phyloP scores from a whole-genome alignment of 2,113 vertebrate species.

The Corvus hawaiiensis region DNA sequence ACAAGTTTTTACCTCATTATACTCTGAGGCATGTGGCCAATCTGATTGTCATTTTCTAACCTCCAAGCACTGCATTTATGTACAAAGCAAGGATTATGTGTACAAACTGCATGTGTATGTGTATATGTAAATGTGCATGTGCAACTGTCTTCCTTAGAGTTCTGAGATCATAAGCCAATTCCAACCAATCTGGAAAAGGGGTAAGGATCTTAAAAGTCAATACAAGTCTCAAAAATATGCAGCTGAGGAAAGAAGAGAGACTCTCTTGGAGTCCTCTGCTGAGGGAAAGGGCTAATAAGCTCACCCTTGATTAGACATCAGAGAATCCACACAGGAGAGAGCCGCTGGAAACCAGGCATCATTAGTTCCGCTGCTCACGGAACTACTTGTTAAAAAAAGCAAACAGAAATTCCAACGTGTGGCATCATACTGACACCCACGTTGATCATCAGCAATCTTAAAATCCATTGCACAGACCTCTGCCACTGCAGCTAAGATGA shows the following conservation, averaged over 20 bases:
- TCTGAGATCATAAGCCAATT: neutral
- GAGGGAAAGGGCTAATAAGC: conserved; percentile 51
- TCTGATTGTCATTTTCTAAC: neutral
- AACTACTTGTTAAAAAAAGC: conserved; percentile 56
- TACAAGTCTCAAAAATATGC: neutral
- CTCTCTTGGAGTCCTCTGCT: conserved; percentile 14
- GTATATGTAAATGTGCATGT: neutral
- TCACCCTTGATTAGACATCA: conserved; percentile 65
- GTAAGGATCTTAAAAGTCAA: neutral
- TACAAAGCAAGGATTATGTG: neutral
- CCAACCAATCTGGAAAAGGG: neutral
- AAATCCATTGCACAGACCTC: conserved; percentile 6
- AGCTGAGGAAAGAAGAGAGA: conserved; percentile 27
- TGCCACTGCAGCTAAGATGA: neutral
- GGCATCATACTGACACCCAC: conserved; percentile 30
- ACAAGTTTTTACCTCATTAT: neutral
- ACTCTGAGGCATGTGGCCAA: neutral
- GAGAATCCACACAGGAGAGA: conserved; percentile 64
- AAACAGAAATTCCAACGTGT: conserved; percentile 60
- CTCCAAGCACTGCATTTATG: neutral
- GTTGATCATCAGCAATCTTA: conserved; percentile 41
- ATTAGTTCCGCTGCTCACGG: conserved; percentile 61
- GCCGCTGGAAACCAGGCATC: conserved; percentile 61
- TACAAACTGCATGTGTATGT: neutral
- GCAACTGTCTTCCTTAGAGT: neutral